These are phyloP conservation scores for Drosophila mimetica DNA, from an alignment of 2,888 invertebrate genomes.

Conservation along the genomic window DNA sequence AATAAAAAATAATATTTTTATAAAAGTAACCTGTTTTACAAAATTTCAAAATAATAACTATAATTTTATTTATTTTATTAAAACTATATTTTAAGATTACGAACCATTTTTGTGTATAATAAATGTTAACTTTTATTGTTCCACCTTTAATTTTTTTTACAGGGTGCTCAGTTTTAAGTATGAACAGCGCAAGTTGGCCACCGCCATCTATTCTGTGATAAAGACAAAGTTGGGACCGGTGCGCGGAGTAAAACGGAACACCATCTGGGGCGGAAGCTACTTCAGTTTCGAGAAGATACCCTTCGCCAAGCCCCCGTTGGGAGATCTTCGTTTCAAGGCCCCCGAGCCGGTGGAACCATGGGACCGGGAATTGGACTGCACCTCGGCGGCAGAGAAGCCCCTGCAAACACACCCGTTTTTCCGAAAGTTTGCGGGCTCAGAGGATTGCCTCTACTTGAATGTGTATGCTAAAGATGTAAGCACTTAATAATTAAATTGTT, in stretches of 20 bases:
- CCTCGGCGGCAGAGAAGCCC: constrained; percentile 79
- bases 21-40: too few relatives aligned
- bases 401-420: constrained; percentile 81
- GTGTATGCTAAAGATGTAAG: constrained; percentile 83
- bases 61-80: too few relatives aligned
- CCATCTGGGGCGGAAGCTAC: constrained; percentile 81
- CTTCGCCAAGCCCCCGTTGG: constrained; percentile 82
- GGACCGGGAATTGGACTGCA: constrained; percentile 84
- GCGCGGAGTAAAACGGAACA: constrained; percentile 81
- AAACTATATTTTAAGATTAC: too few relatives aligned
- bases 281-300: constrained; percentile 83
- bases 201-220: constrained; percentile 70
- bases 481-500: constrained; percentile 2
- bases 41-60: too few relatives aligned
- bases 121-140: too few relatives aligned
- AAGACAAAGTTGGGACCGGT: constrained; percentile 81
- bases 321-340: constrained; percentile 82
- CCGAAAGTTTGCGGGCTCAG: constrained; percentile 84
- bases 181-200: constrained; percentile 78
- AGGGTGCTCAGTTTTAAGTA: constrained; percentile 80
- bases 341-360: constrained; percentile 84
- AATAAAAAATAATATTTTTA: too few relatives aligned
- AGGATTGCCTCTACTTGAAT: constrained; percentile 86
- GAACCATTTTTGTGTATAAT: too few relatives aligned
- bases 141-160: constrained; percentile 17